Conservation (phyloP, 2,888 invertebrate species). For the Panopea generosa region DNA sequence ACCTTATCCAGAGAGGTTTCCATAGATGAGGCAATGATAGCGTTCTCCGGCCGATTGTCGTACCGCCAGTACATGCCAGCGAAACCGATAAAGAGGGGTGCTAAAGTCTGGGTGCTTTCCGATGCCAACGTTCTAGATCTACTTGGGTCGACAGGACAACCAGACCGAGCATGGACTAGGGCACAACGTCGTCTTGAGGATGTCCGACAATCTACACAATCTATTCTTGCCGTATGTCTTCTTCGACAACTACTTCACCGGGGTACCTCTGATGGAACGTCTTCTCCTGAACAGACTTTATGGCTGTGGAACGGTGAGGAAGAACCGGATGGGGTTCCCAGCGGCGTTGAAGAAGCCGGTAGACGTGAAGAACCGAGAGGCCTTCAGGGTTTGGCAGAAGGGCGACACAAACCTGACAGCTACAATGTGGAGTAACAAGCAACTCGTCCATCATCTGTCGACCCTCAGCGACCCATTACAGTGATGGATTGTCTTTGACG, state of each 20-base stretch:
- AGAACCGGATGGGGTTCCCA: constrained; percentile 33
- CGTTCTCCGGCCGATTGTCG: too few relatives aligned
- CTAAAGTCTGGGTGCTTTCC: constrained; percentile 25
- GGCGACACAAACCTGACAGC: constrained; percentile 15
- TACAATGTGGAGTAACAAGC: constrained; percentile 28
- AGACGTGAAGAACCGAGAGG: constrained; percentile 21
- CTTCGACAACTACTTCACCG: too few relatives aligned
- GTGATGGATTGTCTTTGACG: constrained; percentile 20
- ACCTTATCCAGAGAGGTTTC: too few relatives aligned
- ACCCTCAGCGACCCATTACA: too few relatives aligned
- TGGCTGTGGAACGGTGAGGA: constrained; percentile 42
- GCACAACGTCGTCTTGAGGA: constrained; percentile 25
- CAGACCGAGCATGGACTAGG: constrained; percentile 28
- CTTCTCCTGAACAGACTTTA: constrained; percentile 22
- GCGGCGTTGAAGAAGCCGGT: constrained; percentile 32
- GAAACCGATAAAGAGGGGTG: too few relatives aligned
- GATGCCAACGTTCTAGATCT: constrained; percentile 23
- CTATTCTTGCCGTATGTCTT: constrained; percentile 28
- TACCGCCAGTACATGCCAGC: too few relatives aligned
- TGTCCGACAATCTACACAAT: constrained; percentile 22
- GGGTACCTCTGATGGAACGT: too few relatives aligned
- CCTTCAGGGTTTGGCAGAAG: constrained; percentile 27
- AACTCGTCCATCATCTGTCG: too few relatives aligned
- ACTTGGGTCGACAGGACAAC: constrained; percentile 21
- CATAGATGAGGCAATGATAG: too few relatives aligned